phyloP scores from a whole-genome alignment of 2,797 vertebrate genomes.

The Cercopithecus mitis region DNA sequence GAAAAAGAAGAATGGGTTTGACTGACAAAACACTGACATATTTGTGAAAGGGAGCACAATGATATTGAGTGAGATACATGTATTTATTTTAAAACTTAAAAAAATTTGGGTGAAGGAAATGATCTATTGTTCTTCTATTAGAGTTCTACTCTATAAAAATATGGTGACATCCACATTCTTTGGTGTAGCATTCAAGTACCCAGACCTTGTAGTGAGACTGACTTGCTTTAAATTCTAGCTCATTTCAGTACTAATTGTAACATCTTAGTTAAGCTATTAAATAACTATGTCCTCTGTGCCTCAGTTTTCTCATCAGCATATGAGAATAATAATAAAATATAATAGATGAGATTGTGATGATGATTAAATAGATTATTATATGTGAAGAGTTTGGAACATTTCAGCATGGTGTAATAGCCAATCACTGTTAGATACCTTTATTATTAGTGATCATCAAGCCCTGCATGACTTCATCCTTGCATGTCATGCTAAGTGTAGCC shows the following conservation, averaged over 20 bases:
- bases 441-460: background rate
- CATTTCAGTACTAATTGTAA: background rate
- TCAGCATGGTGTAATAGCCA: background rate
- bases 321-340: background rate
- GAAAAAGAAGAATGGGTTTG: background rate
- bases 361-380: background rate
- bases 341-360: background rate
- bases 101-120: no score
- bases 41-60: background rate
- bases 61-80: no score
- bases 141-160: background rate
- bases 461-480: fast-evolving
- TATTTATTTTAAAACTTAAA: background rate
- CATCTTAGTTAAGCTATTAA: background rate
- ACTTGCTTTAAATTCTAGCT: background rate
- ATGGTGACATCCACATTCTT: background rate
- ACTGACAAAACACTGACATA: background rate
- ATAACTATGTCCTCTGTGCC: background rate
- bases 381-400: background rate
- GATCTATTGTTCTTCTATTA: background rate
- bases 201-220: background rate
- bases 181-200: background rate
- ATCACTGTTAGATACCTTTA: background rate
- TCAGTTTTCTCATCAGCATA: background rate
- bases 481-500: background rate